phyloP scores from a whole-genome alignment of 2,888 invertebrate species.

The Eristalinus sepulchralis region DNA sequence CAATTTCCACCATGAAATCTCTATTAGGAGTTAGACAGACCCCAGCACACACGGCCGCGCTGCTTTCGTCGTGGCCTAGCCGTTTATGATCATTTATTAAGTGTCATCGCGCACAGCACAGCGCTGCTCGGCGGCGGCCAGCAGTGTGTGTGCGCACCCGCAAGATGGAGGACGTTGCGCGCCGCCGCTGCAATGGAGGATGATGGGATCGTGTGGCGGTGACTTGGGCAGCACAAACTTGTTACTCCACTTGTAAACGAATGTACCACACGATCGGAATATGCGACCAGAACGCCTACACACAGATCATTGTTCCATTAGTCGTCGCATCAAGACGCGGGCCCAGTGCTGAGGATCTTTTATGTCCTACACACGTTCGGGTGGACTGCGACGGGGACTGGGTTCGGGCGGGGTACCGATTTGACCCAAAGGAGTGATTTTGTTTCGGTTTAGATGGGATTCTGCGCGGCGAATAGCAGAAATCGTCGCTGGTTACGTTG shows the following conservation, averaged over 20 bases:
- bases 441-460: constrained; percentile 41
- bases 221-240: constrained; percentile 43
- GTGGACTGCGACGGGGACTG: background rate
- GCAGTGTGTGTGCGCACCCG: constrained; percentile 18
- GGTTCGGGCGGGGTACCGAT: background rate
- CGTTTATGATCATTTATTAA: constrained; percentile 79
- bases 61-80: constrained; percentile 31
- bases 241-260: constrained; percentile 71
- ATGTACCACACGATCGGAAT: constrained; percentile 69
- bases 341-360: constrained; percentile 64
- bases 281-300: constrained; percentile 67
- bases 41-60: constrained; percentile 42
- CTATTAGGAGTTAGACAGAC: constrained; percentile 62
- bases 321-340: constrained; percentile 61
- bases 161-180: constrained; percentile 11
- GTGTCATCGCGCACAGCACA: constrained; percentile 77
- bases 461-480: constrained; percentile 25
- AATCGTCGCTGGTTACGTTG: background rate
- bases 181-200: background rate
- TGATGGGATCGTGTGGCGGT: constrained; percentile 23
- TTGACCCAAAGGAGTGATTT: constrained; percentile 57
- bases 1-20: constrained; percentile 71
- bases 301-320: constrained; percentile 71
- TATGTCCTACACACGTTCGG: constrained; percentile 68
- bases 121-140: background rate